Percentiles rank a stretch among this genome's conserved stretches.
Conservation (phyloP, 2,797 vertebrate genomes). For the Rousettus madagascariensis region DNA sequence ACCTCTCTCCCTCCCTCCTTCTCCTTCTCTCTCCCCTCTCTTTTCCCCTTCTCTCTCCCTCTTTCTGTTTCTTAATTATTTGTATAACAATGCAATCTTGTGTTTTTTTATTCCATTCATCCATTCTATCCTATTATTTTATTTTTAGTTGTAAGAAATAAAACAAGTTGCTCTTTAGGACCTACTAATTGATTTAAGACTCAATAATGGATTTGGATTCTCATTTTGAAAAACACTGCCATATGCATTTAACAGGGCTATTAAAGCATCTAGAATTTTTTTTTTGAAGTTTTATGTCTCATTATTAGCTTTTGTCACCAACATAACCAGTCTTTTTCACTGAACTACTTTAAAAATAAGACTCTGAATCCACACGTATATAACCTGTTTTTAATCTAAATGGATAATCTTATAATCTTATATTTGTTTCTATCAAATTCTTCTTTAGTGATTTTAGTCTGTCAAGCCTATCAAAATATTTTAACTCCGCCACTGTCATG, state of each 20-base stretch:
- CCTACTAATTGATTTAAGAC: background rate
- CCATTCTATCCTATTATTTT: background rate
- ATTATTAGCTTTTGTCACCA: background rate
- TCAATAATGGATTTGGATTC: background rate
- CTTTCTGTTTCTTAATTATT: background rate
- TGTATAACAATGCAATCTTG: background rate
- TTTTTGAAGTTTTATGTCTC: background rate
- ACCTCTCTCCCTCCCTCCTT: background rate
- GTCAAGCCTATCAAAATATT: constrained; percentile 46
- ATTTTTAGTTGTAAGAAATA: background rate
- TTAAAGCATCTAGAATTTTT: background rate
- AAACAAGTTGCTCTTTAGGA: background rate
- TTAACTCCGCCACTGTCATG: constrained; percentile 5
- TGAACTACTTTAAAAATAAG: background rate
- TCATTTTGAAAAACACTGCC: background rate
- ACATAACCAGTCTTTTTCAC: background rate
- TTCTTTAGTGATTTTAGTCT: constrained; percentile 49
- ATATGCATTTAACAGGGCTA: background rate
- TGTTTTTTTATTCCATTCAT: background rate
- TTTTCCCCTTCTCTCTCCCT: background rate
- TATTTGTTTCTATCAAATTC: constrained; percentile 44
- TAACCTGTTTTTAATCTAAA: constrained; percentile 39
- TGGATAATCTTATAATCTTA: constrained; percentile 43
- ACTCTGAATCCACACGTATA: background rate
- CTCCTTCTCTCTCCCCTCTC: no score